Conservation (phyloP, 1,140 invertebrate species). For the Brachionus rotundiformis region DNA sequence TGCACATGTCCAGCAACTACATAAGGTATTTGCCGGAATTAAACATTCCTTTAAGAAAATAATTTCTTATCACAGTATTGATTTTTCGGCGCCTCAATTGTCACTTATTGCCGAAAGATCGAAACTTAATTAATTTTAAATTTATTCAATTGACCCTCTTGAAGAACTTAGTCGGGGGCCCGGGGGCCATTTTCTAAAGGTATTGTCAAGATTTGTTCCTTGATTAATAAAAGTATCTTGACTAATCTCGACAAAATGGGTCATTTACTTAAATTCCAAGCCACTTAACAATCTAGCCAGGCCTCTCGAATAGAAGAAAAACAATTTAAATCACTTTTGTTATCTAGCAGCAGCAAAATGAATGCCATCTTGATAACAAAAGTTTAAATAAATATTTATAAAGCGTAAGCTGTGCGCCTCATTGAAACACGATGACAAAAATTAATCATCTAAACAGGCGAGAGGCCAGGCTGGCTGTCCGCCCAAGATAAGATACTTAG, state of each 20-base stretch:
- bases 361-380: conserved; percentile 44
- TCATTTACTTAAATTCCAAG: neutral
- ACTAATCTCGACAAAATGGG: conserved; percentile 1
- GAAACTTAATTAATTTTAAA: conserved; percentile 12
- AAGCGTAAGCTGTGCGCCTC: neutral
- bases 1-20: neutral
- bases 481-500: too few relatives aligned
- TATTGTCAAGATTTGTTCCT: neutral
- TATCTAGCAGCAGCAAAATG: neutral
- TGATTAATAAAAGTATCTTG: conserved; percentile 15
- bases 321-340: neutral
- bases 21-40: neutral
- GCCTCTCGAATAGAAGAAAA: conserved; percentile 5
- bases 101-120: neutral
- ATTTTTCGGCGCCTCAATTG: neutral
- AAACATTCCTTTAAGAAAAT: neutral
- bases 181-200: neutral
- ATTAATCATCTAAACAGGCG: neutral
- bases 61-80: neutral
- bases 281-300: neutral
- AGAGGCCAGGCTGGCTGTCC: too few relatives aligned
- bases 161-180: neutral
- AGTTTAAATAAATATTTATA: conserved; percentile 47
- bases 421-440: neutral
- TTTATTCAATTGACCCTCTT: conserved; percentile 28